Evolutionary conservation across 2,888 invertebrate species (phyloP), one percentile per base, ranked within the genome.

Genomic region (Yponomeuta sedellus): DNA sequence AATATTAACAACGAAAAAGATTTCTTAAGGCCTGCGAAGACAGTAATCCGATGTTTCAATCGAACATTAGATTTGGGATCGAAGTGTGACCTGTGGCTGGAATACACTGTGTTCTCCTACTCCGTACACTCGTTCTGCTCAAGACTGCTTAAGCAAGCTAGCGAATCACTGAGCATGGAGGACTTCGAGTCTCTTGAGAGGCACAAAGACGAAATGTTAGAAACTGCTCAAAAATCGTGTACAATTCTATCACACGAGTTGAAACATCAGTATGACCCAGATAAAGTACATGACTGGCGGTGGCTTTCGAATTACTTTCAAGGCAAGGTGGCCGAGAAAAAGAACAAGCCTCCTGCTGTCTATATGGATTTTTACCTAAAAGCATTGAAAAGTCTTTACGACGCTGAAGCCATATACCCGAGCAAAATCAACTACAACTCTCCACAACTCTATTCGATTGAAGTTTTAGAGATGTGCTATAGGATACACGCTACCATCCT

Each of bases 301-400:
- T 99, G 98, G 98, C 89, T 98, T 52, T 95, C 96, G 76, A 96
- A 97, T 81, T 98, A 98, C 78, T 97, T 98, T 96, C 89, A 98
- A n/a, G 98, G 97, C 0, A 99, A 99, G 93, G 95, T 98, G 66
- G 94, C 96, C 0, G 98, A 98, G 82, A 99, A 98, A 78, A 93
- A 94, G 68, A 94, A 94, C 71, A 94, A 94, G 70, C 93, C 94
- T 67, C 95, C 97, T 0, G 92, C 93, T 16, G 90, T 94, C 28
- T 97, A 95, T 83, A 88, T 98, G 62, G 93, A 94, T 71, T 95
- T 96, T 86, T 98, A 98, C 80, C 88, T 94, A 75, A 94, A 94
- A 93, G 96, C 97, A 5, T 94, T 95, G 19, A 93, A 94, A 75
- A 93, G 95, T 77, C 89, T 98, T 19, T 93, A 95, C 74, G 94